Base-by-base conservation (phyloP, 2,113 vertebrate species). In the Centropus unirufus region DNA sequence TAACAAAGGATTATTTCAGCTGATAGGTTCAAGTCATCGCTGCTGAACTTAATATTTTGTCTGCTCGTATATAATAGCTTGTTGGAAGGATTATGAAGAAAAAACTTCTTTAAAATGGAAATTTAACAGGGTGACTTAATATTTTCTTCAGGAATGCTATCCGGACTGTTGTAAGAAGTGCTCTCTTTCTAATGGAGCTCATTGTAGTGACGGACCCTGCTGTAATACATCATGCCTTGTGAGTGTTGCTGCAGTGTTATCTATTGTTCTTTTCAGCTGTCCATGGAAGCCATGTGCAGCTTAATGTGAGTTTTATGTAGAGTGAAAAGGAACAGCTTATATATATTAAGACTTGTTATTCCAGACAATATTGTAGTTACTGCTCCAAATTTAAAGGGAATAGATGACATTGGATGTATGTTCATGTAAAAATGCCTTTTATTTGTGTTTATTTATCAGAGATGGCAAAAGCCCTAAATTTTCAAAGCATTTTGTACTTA, bases 111-210 rank as follows among this genome's bases (percentile, higher is more conserved):
- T 44, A 19, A 66, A 51, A 14, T 81, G 27, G 9, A 51, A 61
- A 63, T 23, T 34, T 87, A 72, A 89, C 62, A 57, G 8, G 29
- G 26, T 86, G 4, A 6, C n/a, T 87, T 73, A 23, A 19, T 83
- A 11, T 96, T 96, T 95, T 94, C 62, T 96, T 78, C 89, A 99
- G 99, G 99, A 99, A 74, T 99, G 99, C 96, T 98, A 98, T 44
- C 98, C 98, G 73, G 97, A 99, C 54, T 99, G 99, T 95, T 99
- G 99, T 96, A 99, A 99, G 97, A 99, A 99, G 87, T 99, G 99
- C 66, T 99, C 99, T 47, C 98, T 99, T 23, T 99, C 99, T 87
- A 99, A 99, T 2, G 99, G 99, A 67, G 99, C 99, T 18, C 99
- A 99, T 39, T 99, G 99, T 96, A 99, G 99, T 5, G 98, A 99